Base-by-base conservation (phyloP, 2,797 vertebrate genomes). In the Petrocephalus schoutedeni region DNA sequence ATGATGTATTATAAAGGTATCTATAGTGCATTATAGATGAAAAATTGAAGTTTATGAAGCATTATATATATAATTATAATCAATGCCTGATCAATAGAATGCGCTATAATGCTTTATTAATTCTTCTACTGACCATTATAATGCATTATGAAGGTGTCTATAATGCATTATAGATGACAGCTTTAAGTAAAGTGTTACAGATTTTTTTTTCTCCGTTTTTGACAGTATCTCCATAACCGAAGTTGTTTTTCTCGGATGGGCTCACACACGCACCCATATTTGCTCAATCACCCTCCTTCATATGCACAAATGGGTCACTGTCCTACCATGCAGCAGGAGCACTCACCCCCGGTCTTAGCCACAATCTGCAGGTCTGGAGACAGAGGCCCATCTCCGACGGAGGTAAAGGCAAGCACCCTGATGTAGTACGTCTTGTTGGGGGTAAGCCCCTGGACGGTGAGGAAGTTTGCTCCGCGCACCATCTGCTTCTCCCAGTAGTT, bases 401-500 rank as follows among this genome's bases (percentile, higher is more conserved):
- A 99, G 87, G 98, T 99, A 93, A 97, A 99, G 90, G 98, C 98
- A 94, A 99, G 93, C 49, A 99, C 98, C 92, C 97, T 98, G 91
- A 99, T 98, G 86, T 98, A 98, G 87, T 99, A 99, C 0, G 98
- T 99, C 93, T 97, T 98, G 92, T 99, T 98, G 59, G 98, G 98
- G 59, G 98, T 96, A 58, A 99, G 95, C 87, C 97, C 97, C 86
- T 98, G 97, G 91, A 99, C 98, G 77, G 98, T 99, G 87, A 98
- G 97, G 91, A 98, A 98, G 89, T 97, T 97, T 49, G 97, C 95
- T 67, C 97, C 97, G 21, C 97, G 97, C 36, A 99, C 97, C 54
- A 99, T 99, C 93, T 98, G 98, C 91, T 99, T 99, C 91, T 98
- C 97, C 98, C 98, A 99, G 0, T 95, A 94, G 94, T 98, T 99